phyloP scores from a whole-genome alignment of 2,113 vertebrate genomes.

The Syrrhaptes paradoxus region DNA sequence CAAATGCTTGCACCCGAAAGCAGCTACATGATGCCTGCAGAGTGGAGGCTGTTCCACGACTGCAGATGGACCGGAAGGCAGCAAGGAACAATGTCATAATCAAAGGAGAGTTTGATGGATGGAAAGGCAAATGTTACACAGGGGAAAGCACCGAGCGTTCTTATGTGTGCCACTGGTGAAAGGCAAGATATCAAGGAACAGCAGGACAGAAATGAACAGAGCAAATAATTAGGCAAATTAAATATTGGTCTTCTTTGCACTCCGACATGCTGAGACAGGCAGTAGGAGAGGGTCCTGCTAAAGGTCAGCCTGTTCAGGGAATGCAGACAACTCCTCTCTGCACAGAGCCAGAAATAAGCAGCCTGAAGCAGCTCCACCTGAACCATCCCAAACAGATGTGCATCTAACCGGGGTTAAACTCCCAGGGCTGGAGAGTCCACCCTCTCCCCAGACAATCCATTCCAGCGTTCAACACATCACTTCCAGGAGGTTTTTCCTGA shows the following conservation, averaged over 20 bases:
- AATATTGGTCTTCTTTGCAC: conserved; percentile 17
- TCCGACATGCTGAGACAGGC: background rate
- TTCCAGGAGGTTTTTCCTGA: background rate
- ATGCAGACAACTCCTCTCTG: background rate
- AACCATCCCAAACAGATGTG: conserved; percentile 41
- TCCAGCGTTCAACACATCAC: background rate
- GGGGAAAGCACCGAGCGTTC: background rate
- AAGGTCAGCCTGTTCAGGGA: background rate
- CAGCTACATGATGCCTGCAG: background rate
- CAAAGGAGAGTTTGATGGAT: background rate
- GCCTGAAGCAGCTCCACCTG: conserved; percentile 39
- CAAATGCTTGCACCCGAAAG: background rate
- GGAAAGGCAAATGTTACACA: background rate
- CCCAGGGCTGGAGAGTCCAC: background rate
- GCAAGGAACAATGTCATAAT: background rate
- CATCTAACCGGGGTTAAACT: background rate
- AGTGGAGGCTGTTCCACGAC: background rate
- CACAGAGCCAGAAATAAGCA: conserved; percentile 3
- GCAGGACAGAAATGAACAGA: background rate
- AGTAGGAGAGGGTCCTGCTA: background rate
- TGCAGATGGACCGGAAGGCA: background rate
- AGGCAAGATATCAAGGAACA: background rate
- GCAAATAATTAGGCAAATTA: conserved; percentile 25
- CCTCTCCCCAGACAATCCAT: conserved; percentile 39
- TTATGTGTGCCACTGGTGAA: background rate